Conservation (phyloP, 1,140 invertebrate genomes). For the Cheumatopsyche charites region DNA sequence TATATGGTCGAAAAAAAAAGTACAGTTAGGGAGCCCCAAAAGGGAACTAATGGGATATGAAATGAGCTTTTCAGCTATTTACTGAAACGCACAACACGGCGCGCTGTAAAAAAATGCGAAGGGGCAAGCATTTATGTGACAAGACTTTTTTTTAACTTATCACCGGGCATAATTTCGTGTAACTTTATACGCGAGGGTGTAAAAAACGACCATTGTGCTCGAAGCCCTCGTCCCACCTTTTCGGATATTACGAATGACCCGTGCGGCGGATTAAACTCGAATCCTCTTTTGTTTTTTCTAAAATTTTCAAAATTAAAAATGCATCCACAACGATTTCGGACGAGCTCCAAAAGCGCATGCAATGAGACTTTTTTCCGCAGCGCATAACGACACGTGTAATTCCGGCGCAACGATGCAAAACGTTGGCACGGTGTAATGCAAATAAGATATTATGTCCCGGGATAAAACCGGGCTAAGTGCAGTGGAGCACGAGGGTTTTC, state of each 20-base stretch:
- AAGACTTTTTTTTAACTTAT: conserved; percentile 46
- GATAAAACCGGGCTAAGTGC: conserved; percentile 29
- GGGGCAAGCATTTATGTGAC: conserved; percentile 39
- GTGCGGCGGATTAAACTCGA: conserved; percentile 28
- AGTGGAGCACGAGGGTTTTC: conserved; percentile 25
- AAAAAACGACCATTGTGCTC: conserved; percentile 32
- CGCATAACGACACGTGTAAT: conserved; percentile 16
- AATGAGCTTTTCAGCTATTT: conserved; percentile 47
- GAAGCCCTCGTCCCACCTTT: neutral
- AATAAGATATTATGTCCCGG: conserved; percentile 29
- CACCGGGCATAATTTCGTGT: conserved; percentile 42
- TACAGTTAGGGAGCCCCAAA: conserved; percentile 29
- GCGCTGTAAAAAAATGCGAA: conserved; percentile 39
- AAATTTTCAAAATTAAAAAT: too few species aligned
- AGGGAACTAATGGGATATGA: conserved; percentile 46
- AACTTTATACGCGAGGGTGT: conserved; percentile 39
- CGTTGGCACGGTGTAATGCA: conserved; percentile 32
- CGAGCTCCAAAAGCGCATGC: neutral
- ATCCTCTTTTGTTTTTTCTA: conserved; percentile 3
- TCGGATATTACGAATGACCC: conserved; percentile 28
- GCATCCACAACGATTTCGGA: too few species aligned
- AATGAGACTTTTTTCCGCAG: neutral
- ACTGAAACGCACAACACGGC: conserved; percentile 38
- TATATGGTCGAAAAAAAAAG: conserved; percentile 34
- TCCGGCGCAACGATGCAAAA: conserved; percentile 23